These are phyloP conservation scores for Leptarthrus brevirostris DNA, from an alignment of 2,888 invertebrate species.

Conservation along the genomic window DNA sequence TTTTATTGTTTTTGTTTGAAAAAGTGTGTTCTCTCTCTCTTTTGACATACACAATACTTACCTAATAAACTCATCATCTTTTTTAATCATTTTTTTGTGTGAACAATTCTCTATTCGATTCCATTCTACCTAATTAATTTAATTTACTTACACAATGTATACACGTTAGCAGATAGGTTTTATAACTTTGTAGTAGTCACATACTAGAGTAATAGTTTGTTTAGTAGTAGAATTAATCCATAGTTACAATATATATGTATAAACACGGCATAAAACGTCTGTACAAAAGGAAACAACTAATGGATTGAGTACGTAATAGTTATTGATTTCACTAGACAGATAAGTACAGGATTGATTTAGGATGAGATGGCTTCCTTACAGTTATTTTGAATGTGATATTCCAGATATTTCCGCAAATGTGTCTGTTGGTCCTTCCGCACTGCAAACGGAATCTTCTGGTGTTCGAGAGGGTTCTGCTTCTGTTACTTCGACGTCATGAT, in stretches of 20 bases:
- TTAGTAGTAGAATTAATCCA: slow-evolving; percentile 12
- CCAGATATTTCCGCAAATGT: slow-evolving; percentile 67
- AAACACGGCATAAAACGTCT: slow-evolving; percentile 35
- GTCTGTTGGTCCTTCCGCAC: slow-evolving; percentile 83
- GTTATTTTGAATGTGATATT: slow-evolving; percentile 58
- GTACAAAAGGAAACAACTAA: slow-evolving; percentile 37
- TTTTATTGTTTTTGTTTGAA: too few species aligned
- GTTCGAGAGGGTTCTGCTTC: slow-evolving; percentile 86
- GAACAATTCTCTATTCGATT: slow-evolving; percentile 25
- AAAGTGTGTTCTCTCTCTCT: background rate
- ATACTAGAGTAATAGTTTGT: slow-evolving; percentile 24
- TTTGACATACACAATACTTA: background rate
- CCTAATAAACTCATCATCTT: background rate
- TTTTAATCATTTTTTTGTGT: background rate
- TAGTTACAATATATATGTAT: slow-evolving; percentile 19
- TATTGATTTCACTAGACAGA: slow-evolving; percentile 26
- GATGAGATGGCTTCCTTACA: background rate
- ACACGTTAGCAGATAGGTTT: slow-evolving; percentile 43
- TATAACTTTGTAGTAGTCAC: slow-evolving; percentile 30
- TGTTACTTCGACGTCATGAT: slow-evolving; percentile 75
- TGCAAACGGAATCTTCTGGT: slow-evolving; percentile 91
- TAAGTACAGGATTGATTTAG: slow-evolving; percentile 20
- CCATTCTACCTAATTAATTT: slow-evolving; percentile 17
- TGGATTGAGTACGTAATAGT: slow-evolving; percentile 11
- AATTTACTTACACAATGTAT: slow-evolving; percentile 12